phyloP scores from a whole-genome alignment of 2,888 invertebrate genomes.

The Drosophila glabriapex region DNA sequence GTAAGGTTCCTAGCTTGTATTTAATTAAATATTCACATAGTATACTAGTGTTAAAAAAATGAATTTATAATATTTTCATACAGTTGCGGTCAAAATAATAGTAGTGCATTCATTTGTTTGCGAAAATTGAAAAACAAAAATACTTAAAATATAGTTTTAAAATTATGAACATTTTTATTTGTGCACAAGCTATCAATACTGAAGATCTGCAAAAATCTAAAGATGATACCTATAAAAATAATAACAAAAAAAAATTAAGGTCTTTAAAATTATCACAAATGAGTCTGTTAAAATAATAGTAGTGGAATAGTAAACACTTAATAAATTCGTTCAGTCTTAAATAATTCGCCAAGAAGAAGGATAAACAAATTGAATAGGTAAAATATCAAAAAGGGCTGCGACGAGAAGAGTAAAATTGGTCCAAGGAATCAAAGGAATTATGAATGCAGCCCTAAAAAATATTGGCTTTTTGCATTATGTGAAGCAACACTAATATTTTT shows the following conservation, averaged over 20 bases:
- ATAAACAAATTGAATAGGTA: not conserved
- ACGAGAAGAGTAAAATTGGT: not conserved
- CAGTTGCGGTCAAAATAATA: not conserved
- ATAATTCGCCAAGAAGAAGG: not conserved
- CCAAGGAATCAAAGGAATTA: not conserved
- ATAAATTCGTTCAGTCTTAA: not conserved
- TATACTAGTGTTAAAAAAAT: not conserved
- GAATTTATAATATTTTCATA: not conserved
- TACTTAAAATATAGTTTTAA: too few relatives aligned
- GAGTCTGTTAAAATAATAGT: too few relatives aligned
- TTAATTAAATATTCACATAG: not conserved
- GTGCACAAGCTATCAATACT: too few relatives aligned
- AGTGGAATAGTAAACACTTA: not conserved
- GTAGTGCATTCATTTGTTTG: not conserved
- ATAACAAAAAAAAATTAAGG: too few relatives aligned
- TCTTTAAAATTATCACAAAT: too few relatives aligned
- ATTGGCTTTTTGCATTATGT: not conserved
- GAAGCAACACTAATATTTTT: not conserved
- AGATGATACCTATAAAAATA: too few relatives aligned
- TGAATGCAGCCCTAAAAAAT: not conserved
- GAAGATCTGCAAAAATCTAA: too few relatives aligned
- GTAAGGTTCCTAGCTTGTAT: accelerated
- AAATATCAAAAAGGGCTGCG: too few relatives aligned
- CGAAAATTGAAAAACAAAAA: not conserved
- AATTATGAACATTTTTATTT: too few relatives aligned